A percentile compares a stretch with the other conserved stretches of the same genome.
phyloP scores from a whole-genome alignment of 30 jellyfish, hydroid and myxozoan genomes.

The Aurelia aurita region DNA sequence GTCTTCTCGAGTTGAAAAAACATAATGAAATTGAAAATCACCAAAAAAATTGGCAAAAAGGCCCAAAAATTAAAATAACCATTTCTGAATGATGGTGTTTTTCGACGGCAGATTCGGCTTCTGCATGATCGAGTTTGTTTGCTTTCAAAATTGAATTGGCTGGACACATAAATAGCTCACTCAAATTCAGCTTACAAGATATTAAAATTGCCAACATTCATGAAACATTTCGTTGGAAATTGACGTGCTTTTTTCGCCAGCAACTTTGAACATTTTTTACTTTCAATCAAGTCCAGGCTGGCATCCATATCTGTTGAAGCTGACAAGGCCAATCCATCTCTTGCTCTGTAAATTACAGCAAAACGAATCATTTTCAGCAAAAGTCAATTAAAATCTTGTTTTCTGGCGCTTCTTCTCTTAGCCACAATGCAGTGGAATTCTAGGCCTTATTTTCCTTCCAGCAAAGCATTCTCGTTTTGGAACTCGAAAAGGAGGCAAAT shows the following conservation, averaged over 20 bases:
- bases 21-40: no score
- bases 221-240: slow-evolving; percentile 84
- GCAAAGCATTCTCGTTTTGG: not conserved
- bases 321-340: slow-evolving; percentile 95
- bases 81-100: no score
- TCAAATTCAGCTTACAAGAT: slow-evolving; percentile 75
- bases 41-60: no score
- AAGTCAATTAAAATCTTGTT: no score
- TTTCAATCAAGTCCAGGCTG: slow-evolving; percentile 89
- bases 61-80: no score
- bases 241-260: slow-evolving; percentile 86
- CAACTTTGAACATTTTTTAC: slow-evolving; percentile 82
- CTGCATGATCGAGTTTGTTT: no score
- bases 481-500: not conserved
- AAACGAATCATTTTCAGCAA: slow-evolving; percentile 81
- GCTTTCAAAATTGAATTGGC: no score
- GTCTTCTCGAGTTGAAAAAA: no score
- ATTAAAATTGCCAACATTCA: slow-evolving; percentile 78
- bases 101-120: no score
- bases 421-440: no score
- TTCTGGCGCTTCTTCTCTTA: no score
- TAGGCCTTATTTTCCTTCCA: not conserved
- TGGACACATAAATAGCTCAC: no score
- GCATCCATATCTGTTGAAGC: slow-evolving; percentile 95
- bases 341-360: slow-evolving; percentile 87